phyloP scores from a whole-genome alignment of 2,113 vertebrate species.

The Pterophyllum scalare region DNA sequence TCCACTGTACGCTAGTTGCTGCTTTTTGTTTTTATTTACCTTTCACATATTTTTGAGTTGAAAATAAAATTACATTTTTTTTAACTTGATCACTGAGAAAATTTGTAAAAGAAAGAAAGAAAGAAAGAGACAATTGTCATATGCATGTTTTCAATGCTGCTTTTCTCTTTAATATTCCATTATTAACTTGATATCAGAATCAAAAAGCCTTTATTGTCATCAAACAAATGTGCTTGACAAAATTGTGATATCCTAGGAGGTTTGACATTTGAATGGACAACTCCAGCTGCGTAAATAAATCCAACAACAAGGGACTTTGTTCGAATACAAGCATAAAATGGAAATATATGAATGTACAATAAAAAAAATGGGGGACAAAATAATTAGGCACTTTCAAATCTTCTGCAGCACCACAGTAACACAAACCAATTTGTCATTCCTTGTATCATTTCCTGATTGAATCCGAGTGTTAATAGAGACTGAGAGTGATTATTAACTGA shows the following conservation, averaged over 20 bases:
- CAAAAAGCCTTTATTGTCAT: too few species aligned
- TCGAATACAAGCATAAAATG: neutral
- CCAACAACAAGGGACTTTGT: neutral
- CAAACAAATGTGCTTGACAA: too few species aligned
- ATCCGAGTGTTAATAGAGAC: neutral
- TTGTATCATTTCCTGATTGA: neutral
- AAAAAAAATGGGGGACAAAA: neutral
- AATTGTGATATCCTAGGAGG: neutral
- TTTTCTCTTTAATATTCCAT: neutral
- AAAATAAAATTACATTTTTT: neutral
- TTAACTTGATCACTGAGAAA: neutral
- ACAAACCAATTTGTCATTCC: neutral
- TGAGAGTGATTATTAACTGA: conserved; percentile 6
- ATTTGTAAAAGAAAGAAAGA: neutral
- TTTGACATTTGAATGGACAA: neutral
- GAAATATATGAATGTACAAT: neutral
- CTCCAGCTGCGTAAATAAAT: neutral
- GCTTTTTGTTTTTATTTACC: too few species aligned
- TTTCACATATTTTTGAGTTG: neutral
- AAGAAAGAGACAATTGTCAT: neutral
- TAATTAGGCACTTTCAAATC: neutral
- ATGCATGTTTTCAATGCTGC: neutral
- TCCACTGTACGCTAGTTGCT: neutral
- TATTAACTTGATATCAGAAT: neutral
- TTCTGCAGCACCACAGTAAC: neutral